Base-by-base conservation (phyloP, 2,113 vertebrate species). In the Cephalopterus ornatus region DNA sequence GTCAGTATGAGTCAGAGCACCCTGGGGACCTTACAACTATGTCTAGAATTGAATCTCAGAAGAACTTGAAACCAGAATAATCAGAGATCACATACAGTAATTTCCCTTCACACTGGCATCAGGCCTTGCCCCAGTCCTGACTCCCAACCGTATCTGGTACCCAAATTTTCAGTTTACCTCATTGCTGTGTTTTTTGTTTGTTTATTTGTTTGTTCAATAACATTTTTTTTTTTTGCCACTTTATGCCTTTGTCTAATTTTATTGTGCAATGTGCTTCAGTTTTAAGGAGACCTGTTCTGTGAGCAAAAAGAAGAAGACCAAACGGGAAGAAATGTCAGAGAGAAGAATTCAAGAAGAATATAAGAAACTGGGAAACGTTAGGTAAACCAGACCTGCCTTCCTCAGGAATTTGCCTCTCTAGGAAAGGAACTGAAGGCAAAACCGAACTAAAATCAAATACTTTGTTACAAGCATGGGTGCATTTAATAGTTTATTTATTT, bases 241-340 rank as follows among this genome's bases (percentile, higher is more conserved):
- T 39, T 7, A 53, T 47, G 22, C 4, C 2, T 6, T 53, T 55
- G 4, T 33, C 47, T 95, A 70, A 75, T 85, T 87, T 78, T 80
- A 41, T 21, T 83, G 26, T 81, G 35, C 30, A 53, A 8, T 75
- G 55, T 88, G 62, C 71, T 39, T 82, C 96, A 99, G 99, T 97
- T 99, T 99, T 97, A 99, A 97, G 96, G 99, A 99, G 96, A 99
- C 99, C 7, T 99, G 99, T 92, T 99, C 99, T n/a, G 96, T 99
- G 85, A 99, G 99, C 97, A 99, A 99, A 97, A 99, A 99, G 93
- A 99, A 99, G 96, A 99, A 99, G 95, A 99, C 99, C 84, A 99
- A 98, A 91, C 97, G 99, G 46, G 99, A 99, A 95, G 98, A 99
- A 95, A 80, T 99, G 93, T 99, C 99, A 7, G 99, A 99, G 97